These are phyloP conservation scores for Pipra filicauda DNA, from an alignment of 2,113 vertebrate genomes.

Conservation along the genomic window DNA sequence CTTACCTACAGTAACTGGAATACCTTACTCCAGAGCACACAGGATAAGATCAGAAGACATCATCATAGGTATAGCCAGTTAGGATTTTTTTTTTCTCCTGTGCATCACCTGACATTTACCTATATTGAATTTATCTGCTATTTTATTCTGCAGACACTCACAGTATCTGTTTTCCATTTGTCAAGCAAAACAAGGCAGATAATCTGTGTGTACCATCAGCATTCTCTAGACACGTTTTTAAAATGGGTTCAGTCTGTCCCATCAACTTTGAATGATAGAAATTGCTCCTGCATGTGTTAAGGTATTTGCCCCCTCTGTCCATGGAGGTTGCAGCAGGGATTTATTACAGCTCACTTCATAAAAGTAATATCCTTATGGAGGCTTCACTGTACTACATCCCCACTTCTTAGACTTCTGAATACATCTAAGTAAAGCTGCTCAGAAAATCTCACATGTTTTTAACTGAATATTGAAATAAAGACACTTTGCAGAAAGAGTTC, in stretches of 20 bases:
- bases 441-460: background rate
- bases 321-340: background rate
- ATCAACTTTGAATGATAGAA: background rate
- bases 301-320: background rate
- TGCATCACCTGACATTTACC: background rate
- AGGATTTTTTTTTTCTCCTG: background rate
- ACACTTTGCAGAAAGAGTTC: background rate
- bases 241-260: background rate
- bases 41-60: background rate
- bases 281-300: background rate
- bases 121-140: background rate
- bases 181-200: background rate
- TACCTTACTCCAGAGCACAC: background rate
- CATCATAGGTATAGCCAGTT: background rate
- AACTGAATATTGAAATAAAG: background rate
- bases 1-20: background rate
- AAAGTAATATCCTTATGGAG: background rate
- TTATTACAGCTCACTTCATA: background rate
- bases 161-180: background rate
- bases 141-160: background rate
- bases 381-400: background rate
- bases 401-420: background rate
- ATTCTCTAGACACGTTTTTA: background rate
- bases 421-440: background rate
- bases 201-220: background rate